phyloP scores from a whole-genome alignment of 2,113 vertebrate species.

The Carollia perspicillata region DNA sequence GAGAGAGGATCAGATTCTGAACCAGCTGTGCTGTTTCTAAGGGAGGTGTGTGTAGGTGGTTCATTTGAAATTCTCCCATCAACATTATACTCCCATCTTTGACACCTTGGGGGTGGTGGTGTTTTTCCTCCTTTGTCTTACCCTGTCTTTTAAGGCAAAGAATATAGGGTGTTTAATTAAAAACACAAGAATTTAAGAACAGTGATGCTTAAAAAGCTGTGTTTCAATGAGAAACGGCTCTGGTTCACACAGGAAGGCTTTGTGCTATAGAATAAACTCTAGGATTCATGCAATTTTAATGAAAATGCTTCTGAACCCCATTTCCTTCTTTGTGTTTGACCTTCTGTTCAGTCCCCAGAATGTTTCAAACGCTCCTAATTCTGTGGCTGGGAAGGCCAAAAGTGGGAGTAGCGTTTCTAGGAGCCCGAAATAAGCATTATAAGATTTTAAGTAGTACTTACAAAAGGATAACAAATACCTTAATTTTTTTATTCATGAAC shows the following conservation, averaged over 20 bases:
- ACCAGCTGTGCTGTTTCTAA: constrained; percentile 7
- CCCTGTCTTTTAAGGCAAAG: neutral
- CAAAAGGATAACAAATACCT: neutral
- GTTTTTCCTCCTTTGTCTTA: neutral
- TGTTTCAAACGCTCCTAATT: constrained; percentile 1
- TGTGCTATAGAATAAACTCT: neutral
- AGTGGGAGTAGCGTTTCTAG: neutral
- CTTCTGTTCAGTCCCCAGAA: neutral
- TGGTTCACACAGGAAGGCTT: constrained; percentile 20
- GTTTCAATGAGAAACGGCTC: constrained; percentile 52
- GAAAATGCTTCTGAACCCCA: neutral
- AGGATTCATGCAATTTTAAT: constrained; percentile 47
- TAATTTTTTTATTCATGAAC: neutral
- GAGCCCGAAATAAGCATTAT: neutral
- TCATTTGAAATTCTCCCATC: constrained; percentile 7
- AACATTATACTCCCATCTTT: neutral
- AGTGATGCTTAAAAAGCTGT: neutral
- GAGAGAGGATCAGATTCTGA: constrained; percentile 19
- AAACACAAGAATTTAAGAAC: constrained; percentile 40
- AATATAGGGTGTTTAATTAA: constrained; percentile 46
- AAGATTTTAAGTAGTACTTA: neutral
- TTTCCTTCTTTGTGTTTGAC: neutral
- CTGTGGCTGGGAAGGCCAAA: neutral
- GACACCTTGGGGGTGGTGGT: neutral
- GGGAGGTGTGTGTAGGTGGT: neutral